These are phyloP conservation scores for Globia sparganii DNA, from an alignment of 2,888 invertebrate species.

Conservation along the genomic window DNA sequence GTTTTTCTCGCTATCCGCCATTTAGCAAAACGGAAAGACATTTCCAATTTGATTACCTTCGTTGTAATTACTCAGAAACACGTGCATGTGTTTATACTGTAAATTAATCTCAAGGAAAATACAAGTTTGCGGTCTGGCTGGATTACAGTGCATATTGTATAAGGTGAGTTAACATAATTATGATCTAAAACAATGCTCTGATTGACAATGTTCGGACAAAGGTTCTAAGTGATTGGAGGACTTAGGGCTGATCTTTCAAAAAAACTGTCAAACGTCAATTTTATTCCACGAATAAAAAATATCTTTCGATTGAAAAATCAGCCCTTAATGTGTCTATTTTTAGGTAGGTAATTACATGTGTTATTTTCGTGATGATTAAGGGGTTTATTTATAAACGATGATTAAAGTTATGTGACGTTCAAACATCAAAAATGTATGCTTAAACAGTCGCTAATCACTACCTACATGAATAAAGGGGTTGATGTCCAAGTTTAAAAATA, in stretches of 20 bases:
- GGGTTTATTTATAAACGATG: too few relatives aligned
- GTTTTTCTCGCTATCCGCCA: slow-evolving; percentile 11
- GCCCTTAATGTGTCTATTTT: slow-evolving; percentile 21
- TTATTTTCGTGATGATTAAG: slow-evolving; percentile 4
- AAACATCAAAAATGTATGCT: too few relatives aligned
- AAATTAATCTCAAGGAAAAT: slow-evolving; percentile 60
- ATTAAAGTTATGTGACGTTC: too few relatives aligned
- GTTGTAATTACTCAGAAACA: slow-evolving; percentile 43
- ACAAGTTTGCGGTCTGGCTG: slow-evolving; percentile 21
- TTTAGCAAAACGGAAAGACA: slow-evolving; percentile 37
- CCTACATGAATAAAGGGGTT: too few relatives aligned
- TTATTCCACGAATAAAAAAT: too few relatives aligned
- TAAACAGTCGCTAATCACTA: too few relatives aligned
- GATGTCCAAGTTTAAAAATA: slow-evolving; percentile 6
- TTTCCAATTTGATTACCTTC: slow-evolving; percentile 41
- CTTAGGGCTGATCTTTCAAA: too few relatives aligned
- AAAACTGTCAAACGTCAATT: too few relatives aligned
- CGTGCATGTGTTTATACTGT: slow-evolving; percentile 32
- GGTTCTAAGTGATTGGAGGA: neutral
- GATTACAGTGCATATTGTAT: slow-evolving; percentile 33
- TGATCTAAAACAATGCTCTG: slow-evolving; percentile 36
- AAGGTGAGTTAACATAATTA: slow-evolving; percentile 41
- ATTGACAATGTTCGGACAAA: slow-evolving; percentile 20
- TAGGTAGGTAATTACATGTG: neutral
- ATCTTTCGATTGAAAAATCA: too few relatives aligned